A percentile compares a stretch with the other conserved stretches of the same genome.
Evolutionary conservation across 2,797 vertebrate genomes (phyloP).

Genomic region (Okamejei kenojei): DNA sequence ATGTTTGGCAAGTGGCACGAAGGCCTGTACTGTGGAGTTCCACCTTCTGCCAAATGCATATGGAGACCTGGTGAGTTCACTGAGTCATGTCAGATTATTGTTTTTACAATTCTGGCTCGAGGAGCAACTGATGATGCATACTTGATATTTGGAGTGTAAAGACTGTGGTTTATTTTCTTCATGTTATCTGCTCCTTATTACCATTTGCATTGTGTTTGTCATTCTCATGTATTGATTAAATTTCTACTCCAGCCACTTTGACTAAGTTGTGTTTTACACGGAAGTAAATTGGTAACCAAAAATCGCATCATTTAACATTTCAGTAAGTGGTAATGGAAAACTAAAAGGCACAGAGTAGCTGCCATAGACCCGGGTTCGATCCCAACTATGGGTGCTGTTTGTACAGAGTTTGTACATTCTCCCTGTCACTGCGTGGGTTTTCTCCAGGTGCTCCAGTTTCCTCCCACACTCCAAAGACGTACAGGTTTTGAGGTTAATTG

Average conservation of each 20-base stretch:
- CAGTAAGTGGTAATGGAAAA: not conserved
- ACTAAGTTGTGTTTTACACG: not conserved
- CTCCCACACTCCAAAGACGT: too few relatives aligned
- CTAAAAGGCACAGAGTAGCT: not conserved
- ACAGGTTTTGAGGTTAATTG: too few relatives aligned
- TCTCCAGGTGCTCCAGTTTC: too few relatives aligned
- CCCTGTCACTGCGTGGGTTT: too few relatives aligned
- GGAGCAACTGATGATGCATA: not conserved
- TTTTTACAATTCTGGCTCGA: not conserved
- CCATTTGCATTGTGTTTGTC: not conserved
- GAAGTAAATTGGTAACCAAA: not conserved
- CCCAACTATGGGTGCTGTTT: too few relatives aligned
- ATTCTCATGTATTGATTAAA: not conserved
- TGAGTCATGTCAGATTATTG: not conserved
- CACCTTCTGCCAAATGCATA: constrained; percentile 91
- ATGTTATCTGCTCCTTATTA: not conserved
- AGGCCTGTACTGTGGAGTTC: constrained; percentile 87
- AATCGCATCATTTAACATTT: not conserved
- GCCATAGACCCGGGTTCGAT: too few relatives aligned
- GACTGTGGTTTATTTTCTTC: not conserved
- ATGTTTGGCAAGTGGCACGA: constrained; percentile 98
- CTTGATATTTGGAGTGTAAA: not conserved
- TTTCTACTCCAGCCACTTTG: not conserved
- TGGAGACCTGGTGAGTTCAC: constrained; percentile 83
- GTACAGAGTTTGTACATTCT: too few relatives aligned